phyloP scores from a whole-genome alignment of 1,140 invertebrate genomes.

The Mercenaria mercenaria region DNA sequence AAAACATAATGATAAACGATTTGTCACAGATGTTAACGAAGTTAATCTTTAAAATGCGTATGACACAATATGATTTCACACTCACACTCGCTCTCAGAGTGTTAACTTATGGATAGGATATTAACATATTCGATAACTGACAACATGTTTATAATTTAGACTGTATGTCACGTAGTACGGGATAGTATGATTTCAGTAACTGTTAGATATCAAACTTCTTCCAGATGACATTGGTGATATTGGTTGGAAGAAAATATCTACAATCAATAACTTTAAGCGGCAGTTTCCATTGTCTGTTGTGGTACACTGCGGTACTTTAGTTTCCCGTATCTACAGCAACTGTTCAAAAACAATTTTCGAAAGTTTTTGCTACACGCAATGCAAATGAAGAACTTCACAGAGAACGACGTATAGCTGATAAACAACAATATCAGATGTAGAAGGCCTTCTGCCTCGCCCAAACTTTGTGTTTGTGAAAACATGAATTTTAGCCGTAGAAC shows the following conservation, averaged over 20 bases:
- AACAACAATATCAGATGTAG: slow-evolving; percentile 70
- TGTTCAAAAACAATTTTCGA: slow-evolving; percentile 57
- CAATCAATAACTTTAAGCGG: not conserved
- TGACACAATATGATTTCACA: no score
- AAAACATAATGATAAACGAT: no score
- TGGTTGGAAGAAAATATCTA: not conserved
- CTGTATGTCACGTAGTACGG: no score
- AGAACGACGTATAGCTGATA: slow-evolving; percentile 69
- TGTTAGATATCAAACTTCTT: no score
- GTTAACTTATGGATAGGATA: no score
- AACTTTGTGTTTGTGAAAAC: not conserved
- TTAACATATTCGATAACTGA: no score
- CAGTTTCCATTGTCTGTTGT: slow-evolving; percentile 52
- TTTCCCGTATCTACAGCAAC: not conserved
- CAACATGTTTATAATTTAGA: no score
- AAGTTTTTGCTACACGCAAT: slow-evolving; percentile 75
- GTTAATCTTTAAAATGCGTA: no score
- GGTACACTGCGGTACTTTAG: slow-evolving; percentile 28
- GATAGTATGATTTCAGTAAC: no score
- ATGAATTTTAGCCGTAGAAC: slow-evolving; percentile 66
- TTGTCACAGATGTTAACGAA: no score
- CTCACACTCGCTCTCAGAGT: no score
- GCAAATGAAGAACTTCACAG: slow-evolving; percentile 76
- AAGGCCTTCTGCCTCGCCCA: slow-evolving; percentile 52
- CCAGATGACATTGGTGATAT: no score